Evolutionary conservation across 2,797 vertebrate genomes (phyloP).

Genomic region (Rhodeus uyekii): DNA sequence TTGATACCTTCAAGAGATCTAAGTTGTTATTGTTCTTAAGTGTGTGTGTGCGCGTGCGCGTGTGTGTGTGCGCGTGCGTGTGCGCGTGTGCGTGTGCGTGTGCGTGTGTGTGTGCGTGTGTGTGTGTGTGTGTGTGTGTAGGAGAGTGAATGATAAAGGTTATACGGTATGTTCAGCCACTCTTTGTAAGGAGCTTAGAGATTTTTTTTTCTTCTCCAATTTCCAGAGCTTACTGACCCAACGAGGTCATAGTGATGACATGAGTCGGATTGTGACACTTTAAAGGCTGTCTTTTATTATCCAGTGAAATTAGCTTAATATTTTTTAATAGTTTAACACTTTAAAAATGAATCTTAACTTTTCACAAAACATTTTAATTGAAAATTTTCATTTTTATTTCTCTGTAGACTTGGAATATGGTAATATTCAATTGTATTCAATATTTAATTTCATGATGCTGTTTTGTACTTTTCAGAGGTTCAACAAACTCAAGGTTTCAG

Average conservation of each 20-base stretch:
- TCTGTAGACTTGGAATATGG: too few relatives aligned
- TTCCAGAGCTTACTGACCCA: slow-evolving; percentile 35
- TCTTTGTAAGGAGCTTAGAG: slow-evolving; percentile 29
- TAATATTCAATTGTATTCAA: too few relatives aligned
- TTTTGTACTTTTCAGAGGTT: too few relatives aligned
- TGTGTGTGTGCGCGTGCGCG: too few relatives aligned
- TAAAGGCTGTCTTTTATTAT: slow-evolving; percentile 3
- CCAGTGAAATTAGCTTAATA: background rate
- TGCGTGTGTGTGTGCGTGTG: background rate
- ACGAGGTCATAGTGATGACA: slow-evolving; percentile 30
- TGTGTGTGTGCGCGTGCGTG: background rate
- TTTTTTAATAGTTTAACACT: too few relatives aligned
- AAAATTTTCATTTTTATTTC: too few relatives aligned
- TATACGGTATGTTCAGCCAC: slow-evolving; percentile 4
- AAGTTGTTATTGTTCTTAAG: background rate
- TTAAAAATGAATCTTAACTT: too few relatives aligned
- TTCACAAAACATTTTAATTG: too few relatives aligned
- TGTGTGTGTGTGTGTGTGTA: slow-evolving; percentile 1
- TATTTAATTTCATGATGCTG: too few relatives aligned
- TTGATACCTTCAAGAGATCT: background rate
- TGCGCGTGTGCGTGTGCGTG: background rate
- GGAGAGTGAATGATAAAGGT: slow-evolving; percentile 31
- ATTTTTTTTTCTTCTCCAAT: slow-evolving; percentile 27
- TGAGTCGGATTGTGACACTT: background rate
- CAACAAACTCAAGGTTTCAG: too few relatives aligned